Percentiles rank a stretch among this genome's conserved stretches.
Evolutionary conservation across 92 coral and sea anemone genomes (phyloP).

Genomic region (Desmophyllum pertusum): DNA sequence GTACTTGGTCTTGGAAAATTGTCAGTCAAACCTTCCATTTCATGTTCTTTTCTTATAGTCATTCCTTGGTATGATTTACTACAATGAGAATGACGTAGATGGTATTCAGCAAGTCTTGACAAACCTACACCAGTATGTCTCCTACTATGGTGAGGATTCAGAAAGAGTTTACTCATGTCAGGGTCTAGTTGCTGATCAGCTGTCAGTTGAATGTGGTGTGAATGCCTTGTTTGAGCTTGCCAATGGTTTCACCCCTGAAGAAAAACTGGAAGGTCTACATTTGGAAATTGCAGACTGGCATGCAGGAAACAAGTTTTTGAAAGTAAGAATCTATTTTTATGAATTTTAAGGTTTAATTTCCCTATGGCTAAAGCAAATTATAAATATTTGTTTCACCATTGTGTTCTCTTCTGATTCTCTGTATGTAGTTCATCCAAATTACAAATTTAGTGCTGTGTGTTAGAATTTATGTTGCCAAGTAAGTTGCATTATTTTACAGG

Average conservation of each 20-base stretch:
- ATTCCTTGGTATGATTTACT: slow-evolving; percentile 70
- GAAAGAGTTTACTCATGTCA: slow-evolving; percentile 47
- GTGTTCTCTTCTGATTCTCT: too few species aligned
- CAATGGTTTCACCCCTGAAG: slow-evolving; percentile 72
- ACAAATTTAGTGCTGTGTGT: too few species aligned
- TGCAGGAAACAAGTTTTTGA: slow-evolving; percentile 59
- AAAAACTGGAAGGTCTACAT: slow-evolving; percentile 62
- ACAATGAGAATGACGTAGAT: slow-evolving; percentile 76
- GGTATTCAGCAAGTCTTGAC: slow-evolving; percentile 59
- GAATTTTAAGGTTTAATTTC: too few species aligned
- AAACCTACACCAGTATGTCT: slow-evolving; percentile 57
- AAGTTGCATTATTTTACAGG: too few species aligned
- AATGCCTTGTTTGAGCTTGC: slow-evolving; percentile 52
- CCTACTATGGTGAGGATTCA: slow-evolving; percentile 38
- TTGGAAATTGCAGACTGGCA: slow-evolving; percentile 74
- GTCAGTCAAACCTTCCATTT: not conserved
- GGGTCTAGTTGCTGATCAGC: slow-evolving; percentile 67
- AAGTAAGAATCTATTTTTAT: slow-evolving; percentile 15
- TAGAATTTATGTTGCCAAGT: too few species aligned
- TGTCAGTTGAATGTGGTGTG: slow-evolving; percentile 61
- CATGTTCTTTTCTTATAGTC: slow-evolving; percentile 38
- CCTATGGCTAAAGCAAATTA: too few species aligned
- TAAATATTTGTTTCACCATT: too few species aligned
- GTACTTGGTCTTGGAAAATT: not conserved
- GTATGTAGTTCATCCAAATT: too few species aligned